Base-by-base conservation (phyloP, 92 coral and sea anemone species). In the Actinostola sp. region DNA sequence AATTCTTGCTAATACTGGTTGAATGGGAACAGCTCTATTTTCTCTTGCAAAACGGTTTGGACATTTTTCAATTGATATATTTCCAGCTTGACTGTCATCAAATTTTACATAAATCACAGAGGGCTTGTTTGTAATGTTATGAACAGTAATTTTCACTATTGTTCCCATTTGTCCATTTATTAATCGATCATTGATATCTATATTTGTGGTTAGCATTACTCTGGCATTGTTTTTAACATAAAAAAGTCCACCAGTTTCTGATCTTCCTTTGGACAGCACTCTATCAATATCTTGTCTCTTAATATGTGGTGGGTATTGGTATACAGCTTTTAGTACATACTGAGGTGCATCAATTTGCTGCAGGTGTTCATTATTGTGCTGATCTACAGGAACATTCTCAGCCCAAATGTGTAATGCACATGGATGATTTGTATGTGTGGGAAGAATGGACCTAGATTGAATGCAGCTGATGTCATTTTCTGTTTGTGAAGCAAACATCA, bases 141-240 rank as follows among this genome's bases (percentile, higher is more conserved):
- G 41, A 16, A 83, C 30, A 15, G 34, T 67, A n/a, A 78, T 45
- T 70, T 57, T 83, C n/a, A n/a, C n/a, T n/a, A n/a, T n/a, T 1
- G 79, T 83, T 45, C 93, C 89, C 71, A 83, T 38, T 75, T 88
- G 89, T 1, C 86, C 89, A 88, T 88, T 88, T 13, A 84, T 80
- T 16, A 84, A 71, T 80, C 93, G 76, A 58, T 84, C 89, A 69
- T 51, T 67, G 42, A 84, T 84, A 36, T 77, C 73, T 34, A 84
- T 54, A 36, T 84, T 84, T 12, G 50, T 77, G 11, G 78, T 83
- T 34, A 88, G 52, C 93, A 83, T 83, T 12, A 88, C 83, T 70
- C 90, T 77, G 5, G 90, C 77, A 66, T 49, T 34, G 78, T 89
- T 75, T 73, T 86, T 89, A 0, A 86, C 79, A 60, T 20, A 64